phyloP scores from a whole-genome alignment of 1,140 invertebrate genomes.

The Nebria ingens region DNA sequence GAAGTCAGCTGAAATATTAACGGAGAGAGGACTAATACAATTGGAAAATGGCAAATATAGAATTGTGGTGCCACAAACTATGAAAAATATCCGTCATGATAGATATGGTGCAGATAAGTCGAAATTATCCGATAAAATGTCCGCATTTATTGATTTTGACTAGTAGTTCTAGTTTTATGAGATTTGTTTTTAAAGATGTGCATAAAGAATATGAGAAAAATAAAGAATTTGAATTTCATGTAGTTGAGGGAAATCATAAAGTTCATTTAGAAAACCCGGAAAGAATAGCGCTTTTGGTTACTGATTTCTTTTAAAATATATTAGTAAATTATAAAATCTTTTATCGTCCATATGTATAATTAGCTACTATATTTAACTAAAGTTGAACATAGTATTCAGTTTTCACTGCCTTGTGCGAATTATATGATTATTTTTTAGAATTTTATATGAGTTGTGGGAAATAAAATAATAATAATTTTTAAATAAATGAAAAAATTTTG shows the following conservation, averaged over 20 bases:
- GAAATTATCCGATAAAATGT: conserved; percentile 22
- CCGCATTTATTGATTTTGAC: conserved; percentile 30
- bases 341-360: too few relatives aligned
- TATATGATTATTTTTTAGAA: too few relatives aligned
- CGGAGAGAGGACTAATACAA: conserved; percentile 36
- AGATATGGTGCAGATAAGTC: conserved; percentile 27
- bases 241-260: conserved; percentile 50
- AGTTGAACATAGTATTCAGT: too few relatives aligned
- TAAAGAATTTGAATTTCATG: neutral
- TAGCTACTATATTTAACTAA: too few relatives aligned
- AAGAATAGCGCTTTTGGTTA: conserved; percentile 35
- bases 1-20: conserved; percentile 37
- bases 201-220: conserved; percentile 18
- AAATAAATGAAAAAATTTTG: too few relatives aligned
- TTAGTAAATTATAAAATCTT: conserved; percentile 23
- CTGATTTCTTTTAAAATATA: conserved; percentile 31
- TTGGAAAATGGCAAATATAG: conserved; percentile 29
- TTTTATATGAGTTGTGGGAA: too few relatives aligned
- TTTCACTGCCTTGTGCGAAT: too few relatives aligned
- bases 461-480: conserved; percentile 10
- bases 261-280: conserved; percentile 50
- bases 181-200: neutral
- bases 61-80: conserved; percentile 24
- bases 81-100: conserved; percentile 20
- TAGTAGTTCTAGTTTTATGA: neutral